Percentiles rank a stretch among this genome's conserved stretches.
Conservation (phyloP, 2,797 vertebrate genomes). For the Tragopan temminckii region DNA sequence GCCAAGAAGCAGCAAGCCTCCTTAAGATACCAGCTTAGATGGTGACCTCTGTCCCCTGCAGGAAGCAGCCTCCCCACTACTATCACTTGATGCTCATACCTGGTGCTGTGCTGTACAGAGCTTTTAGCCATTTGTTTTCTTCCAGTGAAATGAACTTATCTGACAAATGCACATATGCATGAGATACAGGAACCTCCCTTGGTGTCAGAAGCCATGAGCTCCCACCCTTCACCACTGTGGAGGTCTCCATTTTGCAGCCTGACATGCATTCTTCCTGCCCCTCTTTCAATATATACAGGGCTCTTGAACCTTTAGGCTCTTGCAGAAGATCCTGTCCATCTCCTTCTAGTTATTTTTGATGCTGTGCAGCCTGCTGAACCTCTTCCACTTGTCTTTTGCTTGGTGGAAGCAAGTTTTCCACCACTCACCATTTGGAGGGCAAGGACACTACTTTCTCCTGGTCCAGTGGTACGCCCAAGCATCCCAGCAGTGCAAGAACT, state of each 20-base stretch:
- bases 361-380: neutral
- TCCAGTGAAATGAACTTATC: neutral
- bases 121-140: neutral
- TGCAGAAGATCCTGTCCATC: neutral
- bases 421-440: neutral
- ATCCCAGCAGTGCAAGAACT: neutral
- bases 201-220: neutral
- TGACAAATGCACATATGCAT: neutral
- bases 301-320: neutral
- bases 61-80: neutral
- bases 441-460: neutral
- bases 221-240: rapidly evolving
- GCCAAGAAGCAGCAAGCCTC: neutral
- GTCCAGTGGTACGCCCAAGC: neutral
- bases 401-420: neutral
- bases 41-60: neutral
- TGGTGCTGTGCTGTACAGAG: neutral
- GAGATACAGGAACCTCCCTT: neutral
- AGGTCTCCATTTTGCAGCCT: neutral
- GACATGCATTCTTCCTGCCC: neutral
- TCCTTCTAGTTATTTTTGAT: neutral
- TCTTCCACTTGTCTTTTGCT: neutral
- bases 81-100: neutral
- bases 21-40: neutral
- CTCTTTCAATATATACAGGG: neutral